Conservation (phyloP, 1,140 invertebrate species). For the Drosophila mayri region DNA sequence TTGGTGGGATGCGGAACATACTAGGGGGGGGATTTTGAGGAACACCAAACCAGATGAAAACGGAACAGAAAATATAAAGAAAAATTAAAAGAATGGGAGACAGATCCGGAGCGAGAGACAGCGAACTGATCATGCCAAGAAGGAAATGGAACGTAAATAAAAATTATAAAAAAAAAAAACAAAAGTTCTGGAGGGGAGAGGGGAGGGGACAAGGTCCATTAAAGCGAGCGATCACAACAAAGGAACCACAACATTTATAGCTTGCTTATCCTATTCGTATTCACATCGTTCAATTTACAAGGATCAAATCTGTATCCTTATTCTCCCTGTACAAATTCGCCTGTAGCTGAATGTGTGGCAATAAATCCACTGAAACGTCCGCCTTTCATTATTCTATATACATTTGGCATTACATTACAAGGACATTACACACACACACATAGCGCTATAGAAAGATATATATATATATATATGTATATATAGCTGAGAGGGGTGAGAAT, state of each 20-base stretch:
- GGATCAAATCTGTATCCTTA: neutral
- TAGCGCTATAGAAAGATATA: constrained; percentile 12
- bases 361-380: neutral
- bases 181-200: neutral
- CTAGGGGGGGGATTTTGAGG: constrained; percentile 8
- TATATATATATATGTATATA: neutral
- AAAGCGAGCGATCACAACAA: constrained; percentile 65
- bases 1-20: constrained; percentile 22
- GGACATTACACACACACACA: constrained; percentile 24
- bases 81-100: constrained; percentile 1
- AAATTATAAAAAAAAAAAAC: constrained; percentile 16
- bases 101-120: constrained; percentile 12
- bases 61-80: constrained; percentile 16
- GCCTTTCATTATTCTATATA: constrained; percentile 15
- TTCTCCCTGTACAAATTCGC: constrained; percentile 22
- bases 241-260: constrained; percentile 41
- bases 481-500: constrained; percentile 16
- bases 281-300: constrained; percentile 44
- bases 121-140: constrained; percentile 28
- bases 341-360: constrained; percentile 1
- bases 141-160: constrained; percentile 17
- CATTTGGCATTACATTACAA: constrained; percentile 29
- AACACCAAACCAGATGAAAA: constrained; percentile 40
- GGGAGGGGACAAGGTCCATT: neutral
- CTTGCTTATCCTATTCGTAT: constrained; percentile 18